phyloP scores from a whole-genome alignment of 2,888 invertebrate species.

The Campoplex capitator region DNA sequence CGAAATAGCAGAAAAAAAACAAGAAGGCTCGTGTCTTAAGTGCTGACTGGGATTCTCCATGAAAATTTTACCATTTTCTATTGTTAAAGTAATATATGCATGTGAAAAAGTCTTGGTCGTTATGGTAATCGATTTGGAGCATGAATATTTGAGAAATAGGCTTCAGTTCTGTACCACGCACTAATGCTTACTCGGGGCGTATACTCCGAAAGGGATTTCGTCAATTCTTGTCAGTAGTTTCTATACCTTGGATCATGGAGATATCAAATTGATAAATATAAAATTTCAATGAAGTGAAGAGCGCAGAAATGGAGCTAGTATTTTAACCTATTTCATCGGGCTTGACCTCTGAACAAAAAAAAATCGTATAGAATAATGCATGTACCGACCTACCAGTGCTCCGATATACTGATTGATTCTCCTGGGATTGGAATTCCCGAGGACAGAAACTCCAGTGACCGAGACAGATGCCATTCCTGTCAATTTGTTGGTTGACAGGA shows the following conservation, averaged over 20 bases:
- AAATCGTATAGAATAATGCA: not conserved
- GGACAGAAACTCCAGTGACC: constrained; percentile 46
- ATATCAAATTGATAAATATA: not conserved
- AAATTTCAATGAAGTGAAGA: not conserved
- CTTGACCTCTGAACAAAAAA: not conserved
- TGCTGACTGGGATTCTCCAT: not conserved
- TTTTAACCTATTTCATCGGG: not conserved
- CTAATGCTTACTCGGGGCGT: not conserved
- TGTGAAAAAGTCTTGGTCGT: not conserved
- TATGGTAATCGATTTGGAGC: not conserved
- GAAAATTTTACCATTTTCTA: not conserved
- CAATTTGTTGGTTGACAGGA: not conserved
- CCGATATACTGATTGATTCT: constrained; percentile 79
- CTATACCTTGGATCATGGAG: not conserved
- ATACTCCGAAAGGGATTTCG: not conserved
- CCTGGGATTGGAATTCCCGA: constrained; percentile 59
- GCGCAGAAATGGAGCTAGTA: not conserved
- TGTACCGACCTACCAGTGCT: constrained; percentile 77
- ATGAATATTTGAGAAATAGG: not conserved
- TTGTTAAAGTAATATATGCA: not conserved
- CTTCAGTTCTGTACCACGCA: not conserved
- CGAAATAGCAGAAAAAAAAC: not conserved
- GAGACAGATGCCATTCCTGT: constrained; percentile 67
- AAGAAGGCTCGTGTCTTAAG: not conserved
- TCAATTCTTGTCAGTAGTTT: not conserved